phyloP scores from a whole-genome alignment of 2,888 invertebrate species.

The Lithophane ornitopus region DNA sequence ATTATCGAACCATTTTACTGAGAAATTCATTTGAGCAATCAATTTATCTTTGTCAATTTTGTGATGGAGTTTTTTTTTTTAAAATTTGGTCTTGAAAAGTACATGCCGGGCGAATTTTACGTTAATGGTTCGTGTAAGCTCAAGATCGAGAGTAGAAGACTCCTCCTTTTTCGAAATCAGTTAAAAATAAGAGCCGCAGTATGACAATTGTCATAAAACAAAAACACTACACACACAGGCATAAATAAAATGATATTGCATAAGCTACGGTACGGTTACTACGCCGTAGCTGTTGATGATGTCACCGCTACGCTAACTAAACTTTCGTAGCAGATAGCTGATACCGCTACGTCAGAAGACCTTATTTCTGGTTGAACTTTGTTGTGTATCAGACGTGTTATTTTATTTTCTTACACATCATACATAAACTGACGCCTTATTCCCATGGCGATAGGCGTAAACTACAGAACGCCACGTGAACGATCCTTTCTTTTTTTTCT shows the following conservation, averaged over 20 bases:
- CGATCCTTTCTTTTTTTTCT: neutral
- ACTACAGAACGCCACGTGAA: neutral
- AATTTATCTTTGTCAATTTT: neutral
- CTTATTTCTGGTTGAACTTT: neutral
- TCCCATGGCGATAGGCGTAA: too few species aligned
- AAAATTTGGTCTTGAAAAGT: neutral
- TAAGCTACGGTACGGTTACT: constrained; percentile 5
- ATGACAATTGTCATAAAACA: neutral
- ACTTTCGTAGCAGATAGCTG: constrained; percentile 16
- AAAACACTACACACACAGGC: too few species aligned
- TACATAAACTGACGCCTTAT: neutral
- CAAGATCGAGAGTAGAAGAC: neutral
- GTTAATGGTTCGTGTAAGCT: neutral
- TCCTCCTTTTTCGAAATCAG: neutral
- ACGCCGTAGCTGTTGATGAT: constrained; percentile 35
- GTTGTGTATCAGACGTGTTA: neutral
- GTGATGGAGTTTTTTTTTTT: neutral
- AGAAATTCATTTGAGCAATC: neutral
- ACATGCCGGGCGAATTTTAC: too few species aligned
- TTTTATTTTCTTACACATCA: neutral
- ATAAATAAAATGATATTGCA: neutral
- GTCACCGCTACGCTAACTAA: constrained; percentile 32
- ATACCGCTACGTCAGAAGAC: constrained; percentile 8
- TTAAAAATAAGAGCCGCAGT: neutral
- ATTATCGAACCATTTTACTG: neutral